Base-by-base conservation (phyloP, 2,888 invertebrate species). In the Drosophila neutralis region DNA sequence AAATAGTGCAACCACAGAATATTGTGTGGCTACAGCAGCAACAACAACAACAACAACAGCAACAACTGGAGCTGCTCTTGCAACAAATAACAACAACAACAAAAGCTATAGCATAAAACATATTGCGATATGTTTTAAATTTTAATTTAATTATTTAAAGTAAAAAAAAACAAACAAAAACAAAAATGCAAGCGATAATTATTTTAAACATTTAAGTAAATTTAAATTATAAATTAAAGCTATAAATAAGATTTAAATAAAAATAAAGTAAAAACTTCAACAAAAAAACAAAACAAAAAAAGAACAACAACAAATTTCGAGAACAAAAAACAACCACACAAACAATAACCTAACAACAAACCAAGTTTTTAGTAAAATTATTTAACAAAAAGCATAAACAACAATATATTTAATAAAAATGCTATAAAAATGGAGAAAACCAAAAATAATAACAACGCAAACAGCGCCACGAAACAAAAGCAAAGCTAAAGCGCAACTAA, bases 161-260 rank as follows among this genome's bases (percentile, higher is more conserved):
- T 89, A 87, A 56, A 67, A 85, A 83, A 80, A 74, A 76, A 86
- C 29, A 59, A 64, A 62, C 29, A 63, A 82, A 88, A 89, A 83
- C 61, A 76, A 83, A 82, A 84, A 91, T 86, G 90, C 91, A 91
- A 89, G 83, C 87, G 91, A 92, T 92, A 92, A 92, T 92, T 92
- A 92, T 92, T 86, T 92, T 92, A 92, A 92, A 92, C 86, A 86
- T 92, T 91, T 92, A 92, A 92, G 92, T 91, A 92, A 91, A 90
- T 89, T 91, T 92, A 92, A 92, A 92, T 92, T 92, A 92, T 92
- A 92, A 91, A 92, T 82, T 83, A 91, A 85, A 92, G 82, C 91
- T 92, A 88, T 75, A 90, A 84, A 87, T 89, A 91, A 91, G 85
- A 89, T 82, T 91, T 91, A 91, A 91, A 91, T 90, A 90, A 90